Percentiles rank a stretch among this genome's conserved stretches.
These are phyloP conservation scores for Cyclura pinguis DNA, from an alignment of 2,797 vertebrate species.

Conservation along the genomic window DNA sequence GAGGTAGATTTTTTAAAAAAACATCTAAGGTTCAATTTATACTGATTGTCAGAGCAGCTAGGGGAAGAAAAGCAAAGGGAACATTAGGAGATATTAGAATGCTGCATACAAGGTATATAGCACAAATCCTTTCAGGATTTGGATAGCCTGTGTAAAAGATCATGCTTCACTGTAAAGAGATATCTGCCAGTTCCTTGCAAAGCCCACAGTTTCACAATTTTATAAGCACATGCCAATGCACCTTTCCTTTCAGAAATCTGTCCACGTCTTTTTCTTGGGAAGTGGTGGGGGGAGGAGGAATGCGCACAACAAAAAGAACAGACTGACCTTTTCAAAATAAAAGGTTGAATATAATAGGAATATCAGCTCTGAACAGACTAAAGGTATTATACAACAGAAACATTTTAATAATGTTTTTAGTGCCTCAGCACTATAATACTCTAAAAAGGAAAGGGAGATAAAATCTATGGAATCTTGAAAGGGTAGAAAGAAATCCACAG, in stretches of 20 bases:
- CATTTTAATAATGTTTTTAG: slow-evolving; percentile 16
- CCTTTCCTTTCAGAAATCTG: background rate
- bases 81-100: background rate
- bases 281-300: background rate
- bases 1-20: background rate
- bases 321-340: slow-evolving; percentile 17
- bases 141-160: background rate
- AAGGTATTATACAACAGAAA: background rate
- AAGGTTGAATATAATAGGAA: background rate
- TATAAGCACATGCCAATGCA: background rate
- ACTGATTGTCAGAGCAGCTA: background rate
- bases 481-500: background rate
- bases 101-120: background rate
- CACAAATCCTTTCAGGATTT: slow-evolving; percentile 1
- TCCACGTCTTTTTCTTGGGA: background rate
- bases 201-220: background rate
- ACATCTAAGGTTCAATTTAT: background rate
- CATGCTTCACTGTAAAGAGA: background rate
- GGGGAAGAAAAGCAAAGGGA: too few relatives aligned
- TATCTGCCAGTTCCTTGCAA: background rate
- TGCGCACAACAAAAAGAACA: slow-evolving; percentile 1
- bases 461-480: background rate
- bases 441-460: background rate
- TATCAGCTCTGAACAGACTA: background rate
- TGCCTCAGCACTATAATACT: background rate